A percentile compares a stretch with the other conserved stretches of the same genome.
These are phyloP conservation scores for Noturus placidus DNA, from an alignment of 2,113 vertebrate species.

Conservation along the genomic window DNA sequence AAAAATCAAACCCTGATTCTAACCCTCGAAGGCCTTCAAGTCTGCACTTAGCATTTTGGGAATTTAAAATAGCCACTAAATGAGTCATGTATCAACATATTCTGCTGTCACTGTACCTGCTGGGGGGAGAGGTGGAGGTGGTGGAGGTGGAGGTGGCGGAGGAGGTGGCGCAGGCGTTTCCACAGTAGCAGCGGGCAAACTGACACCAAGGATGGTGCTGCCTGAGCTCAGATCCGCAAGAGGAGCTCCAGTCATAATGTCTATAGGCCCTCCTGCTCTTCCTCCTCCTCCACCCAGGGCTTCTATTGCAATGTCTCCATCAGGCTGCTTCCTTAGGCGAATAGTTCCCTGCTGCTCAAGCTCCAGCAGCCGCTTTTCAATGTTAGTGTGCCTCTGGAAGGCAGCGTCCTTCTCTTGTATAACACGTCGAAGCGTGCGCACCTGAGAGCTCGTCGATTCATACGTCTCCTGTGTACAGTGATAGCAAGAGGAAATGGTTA, in stretches of 20 bases:
- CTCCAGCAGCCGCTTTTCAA: slow-evolving; percentile 77
- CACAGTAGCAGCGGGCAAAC: slow-evolving; percentile 5
- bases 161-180: slow-evolving; percentile 63
- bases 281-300: slow-evolving; percentile 58
- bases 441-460: slow-evolving; percentile 88
- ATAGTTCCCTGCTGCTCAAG: slow-evolving; percentile 73
- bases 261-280: slow-evolving; percentile 35
- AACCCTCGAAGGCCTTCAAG: background rate
- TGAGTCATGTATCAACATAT: background rate
- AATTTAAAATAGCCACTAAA: background rate
- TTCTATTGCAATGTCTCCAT: slow-evolving; percentile 74
- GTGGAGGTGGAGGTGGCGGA: slow-evolving; percentile 74
- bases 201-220: slow-evolving; percentile 51
- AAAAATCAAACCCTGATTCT: background rate
- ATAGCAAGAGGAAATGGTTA: slow-evolving; percentile 49
- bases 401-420: slow-evolving; percentile 95
- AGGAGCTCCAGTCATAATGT: slow-evolving; percentile 48
- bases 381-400: slow-evolving; percentile 80
- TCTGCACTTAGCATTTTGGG: background rate
- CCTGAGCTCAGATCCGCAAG: slow-evolving; percentile 57
- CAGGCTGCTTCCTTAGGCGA: slow-evolving; percentile 74
- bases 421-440: slow-evolving; percentile 86
- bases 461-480: slow-evolving; percentile 82
- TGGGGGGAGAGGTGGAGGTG: slow-evolving; percentile 80
- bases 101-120: slow-evolving; percentile 60